Evolutionary conservation across 2,888 invertebrate species (phyloP).

Genomic region (Amphipoea oculea): DNA sequence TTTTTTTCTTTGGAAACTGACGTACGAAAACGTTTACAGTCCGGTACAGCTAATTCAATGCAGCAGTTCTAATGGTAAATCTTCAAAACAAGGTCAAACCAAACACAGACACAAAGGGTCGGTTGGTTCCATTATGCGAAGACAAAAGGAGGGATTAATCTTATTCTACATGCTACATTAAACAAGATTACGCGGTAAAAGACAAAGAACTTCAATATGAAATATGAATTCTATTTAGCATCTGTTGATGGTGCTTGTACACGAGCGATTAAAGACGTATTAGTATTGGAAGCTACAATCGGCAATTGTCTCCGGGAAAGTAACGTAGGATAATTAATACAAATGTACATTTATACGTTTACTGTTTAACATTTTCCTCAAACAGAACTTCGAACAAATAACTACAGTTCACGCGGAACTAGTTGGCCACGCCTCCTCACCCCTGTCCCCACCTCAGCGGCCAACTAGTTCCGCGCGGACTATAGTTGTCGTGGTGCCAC

Average conservation of each 20-base stretch:
- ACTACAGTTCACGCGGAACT: too few relatives aligned
- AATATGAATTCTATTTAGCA: constrained; percentile 24
- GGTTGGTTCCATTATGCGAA: constrained; percentile 34
- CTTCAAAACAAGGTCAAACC: constrained; percentile 15
- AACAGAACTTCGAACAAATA: too few relatives aligned
- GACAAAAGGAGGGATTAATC: constrained; percentile 37
- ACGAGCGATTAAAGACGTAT: neutral
- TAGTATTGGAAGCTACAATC: neutral
- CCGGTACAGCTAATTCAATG: neutral
- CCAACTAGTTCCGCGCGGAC: too few relatives aligned
- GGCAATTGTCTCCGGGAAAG: neutral
- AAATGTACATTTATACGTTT: neutral
- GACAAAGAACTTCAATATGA: constrained; percentile 37
- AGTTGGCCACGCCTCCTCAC: too few relatives aligned
- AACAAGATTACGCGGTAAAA: constrained; percentile 24
- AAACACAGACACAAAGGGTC: constrained; percentile 3
- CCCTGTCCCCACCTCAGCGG: too few relatives aligned
- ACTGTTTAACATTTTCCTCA: too few relatives aligned
- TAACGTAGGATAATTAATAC: neutral
- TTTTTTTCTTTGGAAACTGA: neutral
- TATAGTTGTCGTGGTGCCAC: too few relatives aligned
- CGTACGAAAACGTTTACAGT: neutral
- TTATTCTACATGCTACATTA: constrained; percentile 14
- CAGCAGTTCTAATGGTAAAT: neutral
- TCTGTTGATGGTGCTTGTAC: neutral